These are phyloP conservation scores for Megastigmus dorsalis DNA, from an alignment of 2,888 invertebrate species.

Conservation along the genomic window DNA sequence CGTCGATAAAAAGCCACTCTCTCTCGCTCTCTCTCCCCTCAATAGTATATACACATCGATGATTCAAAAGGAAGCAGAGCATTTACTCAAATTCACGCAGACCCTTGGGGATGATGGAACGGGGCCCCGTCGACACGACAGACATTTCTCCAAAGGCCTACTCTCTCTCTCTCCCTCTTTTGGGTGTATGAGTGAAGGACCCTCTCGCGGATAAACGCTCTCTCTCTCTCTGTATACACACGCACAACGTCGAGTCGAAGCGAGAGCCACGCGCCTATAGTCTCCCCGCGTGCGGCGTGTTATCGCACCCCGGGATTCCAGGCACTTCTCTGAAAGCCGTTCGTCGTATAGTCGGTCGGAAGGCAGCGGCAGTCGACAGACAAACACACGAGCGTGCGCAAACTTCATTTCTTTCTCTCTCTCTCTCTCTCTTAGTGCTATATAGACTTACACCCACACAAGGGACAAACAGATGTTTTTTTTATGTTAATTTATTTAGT, in stretches of 20 bases:
- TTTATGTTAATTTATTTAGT: too few relatives aligned
- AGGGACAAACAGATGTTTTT: too few relatives aligned
- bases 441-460: too few relatives aligned
- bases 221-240: too few relatives aligned
- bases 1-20: not conserved
- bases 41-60: too few relatives aligned
- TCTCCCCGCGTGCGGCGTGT: too few relatives aligned
- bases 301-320: slow-evolving; percentile 28
- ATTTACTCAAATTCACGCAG: too few relatives aligned
- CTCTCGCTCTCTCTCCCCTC: not conserved
- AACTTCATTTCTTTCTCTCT: not conserved
- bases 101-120: not conserved
- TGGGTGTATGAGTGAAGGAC: slow-evolving; percentile 16
- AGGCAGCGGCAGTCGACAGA: not conserved
- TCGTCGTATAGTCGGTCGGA: not conserved
- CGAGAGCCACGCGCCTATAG: slow-evolving; percentile 11
- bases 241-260: not conserved
- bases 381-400: slow-evolving; percentile 3
- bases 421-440: too few relatives aligned
- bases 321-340: not conserved
- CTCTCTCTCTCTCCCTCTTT: not conserved
- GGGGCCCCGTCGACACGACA: not conserved
- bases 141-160: not conserved
- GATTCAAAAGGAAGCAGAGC: too few relatives aligned
- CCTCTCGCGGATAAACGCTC: slow-evolving; percentile 50